phyloP scores from a whole-genome alignment of 2,113 vertebrate genomes.

The Suncus etruscus region DNA sequence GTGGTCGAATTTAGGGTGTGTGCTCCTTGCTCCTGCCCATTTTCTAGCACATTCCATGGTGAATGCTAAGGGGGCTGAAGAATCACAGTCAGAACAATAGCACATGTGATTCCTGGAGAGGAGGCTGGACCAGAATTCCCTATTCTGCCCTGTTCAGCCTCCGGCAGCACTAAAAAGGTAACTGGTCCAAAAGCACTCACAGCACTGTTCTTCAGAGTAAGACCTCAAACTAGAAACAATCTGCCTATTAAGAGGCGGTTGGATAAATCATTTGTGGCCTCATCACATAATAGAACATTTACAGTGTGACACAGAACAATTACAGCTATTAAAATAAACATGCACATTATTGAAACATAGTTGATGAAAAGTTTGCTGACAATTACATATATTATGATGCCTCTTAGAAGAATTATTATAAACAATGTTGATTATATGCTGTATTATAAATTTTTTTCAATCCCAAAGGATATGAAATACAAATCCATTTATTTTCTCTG shows the following conservation, averaged over 20 bases:
- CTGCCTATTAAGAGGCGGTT: background rate
- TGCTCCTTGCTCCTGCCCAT: background rate
- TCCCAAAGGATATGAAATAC: background rate
- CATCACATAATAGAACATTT: background rate
- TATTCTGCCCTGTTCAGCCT: accelerated
- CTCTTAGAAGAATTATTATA: background rate
- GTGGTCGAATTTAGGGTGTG: too few species aligned
- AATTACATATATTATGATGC: background rate
- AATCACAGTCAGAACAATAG: background rate
- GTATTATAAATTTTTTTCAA: background rate
- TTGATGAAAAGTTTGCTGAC: background rate
- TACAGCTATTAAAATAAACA: background rate
- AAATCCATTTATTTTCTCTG: background rate
- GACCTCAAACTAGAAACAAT: background rate
- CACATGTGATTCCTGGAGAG: background rate
- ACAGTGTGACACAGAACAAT: background rate
- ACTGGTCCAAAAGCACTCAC: background rate
- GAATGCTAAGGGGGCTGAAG: background rate
- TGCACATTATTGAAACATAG: background rate
- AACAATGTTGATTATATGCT: too few species aligned
- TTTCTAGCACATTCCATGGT: background rate
- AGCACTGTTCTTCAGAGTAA: background rate
- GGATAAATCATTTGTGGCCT: background rate
- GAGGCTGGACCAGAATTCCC: background rate
- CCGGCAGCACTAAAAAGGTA: background rate